A percentile compares a stretch with the other conserved stretches of the same genome.
phyloP scores from a whole-genome alignment of 30 jellyfish, hydroid and myxozoan species.

The Turritopsis rubra region DNA sequence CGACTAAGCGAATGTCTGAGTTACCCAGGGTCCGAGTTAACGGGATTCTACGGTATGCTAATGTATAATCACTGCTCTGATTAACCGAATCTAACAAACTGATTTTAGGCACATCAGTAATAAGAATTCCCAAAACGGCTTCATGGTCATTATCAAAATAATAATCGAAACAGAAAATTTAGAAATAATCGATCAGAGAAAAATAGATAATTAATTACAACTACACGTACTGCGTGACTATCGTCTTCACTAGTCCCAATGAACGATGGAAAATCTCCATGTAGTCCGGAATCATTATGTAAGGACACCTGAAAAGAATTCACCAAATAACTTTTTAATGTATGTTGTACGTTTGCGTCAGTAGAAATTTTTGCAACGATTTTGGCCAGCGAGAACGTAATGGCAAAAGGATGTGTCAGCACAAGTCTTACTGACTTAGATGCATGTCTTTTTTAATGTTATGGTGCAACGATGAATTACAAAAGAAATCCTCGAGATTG shows the following conservation, averaged over 20 bases:
- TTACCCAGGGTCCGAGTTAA: neutral
- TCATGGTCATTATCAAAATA: neutral
- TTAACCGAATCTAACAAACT: too few species aligned
- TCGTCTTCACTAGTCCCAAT: constrained; percentile 8
- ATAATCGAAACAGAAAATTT: neutral
- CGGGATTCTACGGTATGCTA: neutral
- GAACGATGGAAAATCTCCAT: neutral
- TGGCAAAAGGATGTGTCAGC: neutral
- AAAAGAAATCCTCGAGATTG: neutral
- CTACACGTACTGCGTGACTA: neutral
- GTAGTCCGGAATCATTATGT: constrained; percentile 12
- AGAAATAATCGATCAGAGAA: neutral
- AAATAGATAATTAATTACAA: neutral
- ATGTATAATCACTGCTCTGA: neutral
- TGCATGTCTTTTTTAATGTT: neutral
- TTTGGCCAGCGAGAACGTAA: neutral
- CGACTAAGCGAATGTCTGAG: neutral
- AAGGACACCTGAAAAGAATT: neutral
- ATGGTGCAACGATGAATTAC: neutral
- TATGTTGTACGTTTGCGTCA: neutral
- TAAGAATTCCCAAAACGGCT: neutral
- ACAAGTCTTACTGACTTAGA: neutral
- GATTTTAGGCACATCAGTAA: neutral
- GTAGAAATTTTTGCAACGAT: neutral
- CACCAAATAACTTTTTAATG: neutral